Percentiles rank a stretch among this genome's conserved stretches.
Evolutionary conservation across 1,140 invertebrate species (phyloP).

Genomic region (Triops longicaudatus): DNA sequence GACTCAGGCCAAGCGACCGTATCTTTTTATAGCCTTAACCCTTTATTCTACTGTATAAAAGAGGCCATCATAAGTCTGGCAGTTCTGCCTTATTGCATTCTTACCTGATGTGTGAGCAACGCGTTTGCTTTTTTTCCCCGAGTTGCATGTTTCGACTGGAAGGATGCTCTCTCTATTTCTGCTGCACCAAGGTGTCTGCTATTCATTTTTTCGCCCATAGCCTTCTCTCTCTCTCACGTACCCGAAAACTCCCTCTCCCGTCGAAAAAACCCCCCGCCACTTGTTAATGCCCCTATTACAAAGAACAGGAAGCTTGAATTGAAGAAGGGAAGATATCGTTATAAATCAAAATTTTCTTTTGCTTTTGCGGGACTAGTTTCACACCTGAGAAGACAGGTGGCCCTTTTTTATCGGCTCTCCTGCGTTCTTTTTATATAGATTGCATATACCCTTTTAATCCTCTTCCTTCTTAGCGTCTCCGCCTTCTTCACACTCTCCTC

Average conservation of each 20-base stretch:
- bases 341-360: constrained; percentile 16
- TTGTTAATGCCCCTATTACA: constrained; percentile 15
- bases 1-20: not conserved
- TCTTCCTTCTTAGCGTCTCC: constrained; percentile 1
- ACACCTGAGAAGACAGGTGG: constrained; percentile 14
- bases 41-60: not conserved
- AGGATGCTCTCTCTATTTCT: constrained; percentile 4
- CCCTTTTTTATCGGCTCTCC: constrained; percentile 14
- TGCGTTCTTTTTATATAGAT: constrained; percentile 9
- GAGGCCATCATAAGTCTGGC: not conserved
- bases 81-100: not conserved
- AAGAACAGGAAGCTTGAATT: constrained; percentile 15
- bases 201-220: not conserved
- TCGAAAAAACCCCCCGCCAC: constrained; percentile 4
- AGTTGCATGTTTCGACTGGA: not conserved
- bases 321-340: constrained; percentile 15
- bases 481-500: constrained; percentile 4
- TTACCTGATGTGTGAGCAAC: not conserved
- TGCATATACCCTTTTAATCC: constrained; percentile 12
- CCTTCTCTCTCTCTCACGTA: not conserved
- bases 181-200: not conserved
- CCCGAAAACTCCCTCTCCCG: not conserved
- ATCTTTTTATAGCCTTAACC: constrained; percentile 3
- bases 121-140: not conserved
- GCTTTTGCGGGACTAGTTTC: constrained; percentile 9